These are phyloP conservation scores for Loripinus fragilis DNA, from an alignment of 2,888 invertebrate genomes.

Conservation along the genomic window DNA sequence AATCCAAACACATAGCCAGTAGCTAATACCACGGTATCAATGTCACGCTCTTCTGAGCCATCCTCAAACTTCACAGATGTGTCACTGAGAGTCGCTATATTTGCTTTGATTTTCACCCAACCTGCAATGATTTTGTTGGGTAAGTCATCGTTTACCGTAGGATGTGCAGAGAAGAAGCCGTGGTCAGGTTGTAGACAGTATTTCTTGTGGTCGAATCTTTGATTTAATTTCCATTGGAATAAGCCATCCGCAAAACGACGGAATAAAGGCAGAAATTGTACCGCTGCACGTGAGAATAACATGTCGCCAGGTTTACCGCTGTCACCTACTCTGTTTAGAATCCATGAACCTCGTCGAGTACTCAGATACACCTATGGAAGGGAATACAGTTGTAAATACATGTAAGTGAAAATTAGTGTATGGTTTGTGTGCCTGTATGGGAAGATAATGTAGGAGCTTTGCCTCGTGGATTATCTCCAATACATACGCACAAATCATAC, in stretches of 20 bases:
- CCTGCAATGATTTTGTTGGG: conserved; percentile 82
- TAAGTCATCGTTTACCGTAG: conserved; percentile 83
- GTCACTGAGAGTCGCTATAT: conserved; percentile 74
- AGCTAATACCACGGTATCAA: conserved; percentile 82
- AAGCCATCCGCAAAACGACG: conserved; percentile 33
- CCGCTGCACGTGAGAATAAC: conserved; percentile 43
- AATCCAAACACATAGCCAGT: conserved; percentile 84
- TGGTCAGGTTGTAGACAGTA: conserved; percentile 83
- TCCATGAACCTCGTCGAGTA: conserved; percentile 84
- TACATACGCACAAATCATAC: too few relatives aligned
- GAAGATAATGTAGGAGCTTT: too few relatives aligned
- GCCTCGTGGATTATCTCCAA: too few relatives aligned
- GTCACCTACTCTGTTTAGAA: conserved; percentile 80
- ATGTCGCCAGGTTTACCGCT: conserved; percentile 77
- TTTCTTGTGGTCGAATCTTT: conserved; percentile 80
- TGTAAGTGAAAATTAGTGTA: too few relatives aligned
- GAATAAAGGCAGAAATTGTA: conserved; percentile 28
- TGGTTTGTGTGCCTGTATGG: too few relatives aligned
- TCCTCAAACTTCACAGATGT: conserved; percentile 78
- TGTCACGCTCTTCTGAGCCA: conserved; percentile 74
- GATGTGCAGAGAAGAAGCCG: conserved; percentile 68
- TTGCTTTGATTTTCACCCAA: conserved; percentile 79
- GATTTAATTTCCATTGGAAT: conserved; percentile 65
- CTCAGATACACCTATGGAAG: conserved; percentile 82
- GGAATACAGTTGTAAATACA: too few relatives aligned